A percentile compares a stretch with the other conserved stretches of the same genome.
These are phyloP conservation scores for Caenorhabditis uteleia DNA, from an alignment of 2,888 invertebrate species.

Conservation along the genomic window DNA sequence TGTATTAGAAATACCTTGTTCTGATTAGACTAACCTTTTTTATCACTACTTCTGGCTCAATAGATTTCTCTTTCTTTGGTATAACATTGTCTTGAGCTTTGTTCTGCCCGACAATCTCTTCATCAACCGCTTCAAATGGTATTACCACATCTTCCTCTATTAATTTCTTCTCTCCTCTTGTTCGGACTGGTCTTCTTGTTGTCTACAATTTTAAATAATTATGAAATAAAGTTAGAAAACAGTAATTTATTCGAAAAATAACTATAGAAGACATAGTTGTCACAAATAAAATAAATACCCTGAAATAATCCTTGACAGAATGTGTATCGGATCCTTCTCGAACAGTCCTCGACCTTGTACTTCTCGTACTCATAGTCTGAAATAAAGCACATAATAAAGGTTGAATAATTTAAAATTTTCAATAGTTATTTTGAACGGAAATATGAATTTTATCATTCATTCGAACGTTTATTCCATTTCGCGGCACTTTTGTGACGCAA, in stretches of 20 bases:
- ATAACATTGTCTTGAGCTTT: too few species aligned
- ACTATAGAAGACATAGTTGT: not conserved
- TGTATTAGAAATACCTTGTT: too few species aligned
- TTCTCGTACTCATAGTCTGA: slow-evolving; percentile 14
- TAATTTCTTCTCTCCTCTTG: slow-evolving; percentile 21
- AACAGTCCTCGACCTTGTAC: slow-evolving; percentile 20
- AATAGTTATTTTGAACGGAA: not conserved
- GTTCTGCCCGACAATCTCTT: too few species aligned
- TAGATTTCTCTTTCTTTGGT: too few species aligned
- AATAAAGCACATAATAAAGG: not conserved
- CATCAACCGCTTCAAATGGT: not conserved
- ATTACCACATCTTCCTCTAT: slow-evolving; percentile 11
- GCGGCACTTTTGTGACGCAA: slow-evolving; percentile 19
- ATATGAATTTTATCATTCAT: not conserved
- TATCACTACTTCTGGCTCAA: too few species aligned
- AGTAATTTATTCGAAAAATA: too few species aligned
- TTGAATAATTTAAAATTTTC: not conserved
- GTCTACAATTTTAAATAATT: slow-evolving; percentile 20
- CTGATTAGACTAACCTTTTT: too few species aligned
- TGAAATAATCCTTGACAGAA: slow-evolving; percentile 30
- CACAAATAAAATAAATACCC: slow-evolving; percentile 6
- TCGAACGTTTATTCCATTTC: slow-evolving; percentile 9
- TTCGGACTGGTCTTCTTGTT: slow-evolving; percentile 12
- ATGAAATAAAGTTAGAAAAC: not conserved
- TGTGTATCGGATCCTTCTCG: slow-evolving; percentile 8